A percentile compares a stretch with the other conserved stretches of the same genome.
Conservation (phyloP, 2,113 vertebrate genomes). For the Urocitellus parryii region DNA sequence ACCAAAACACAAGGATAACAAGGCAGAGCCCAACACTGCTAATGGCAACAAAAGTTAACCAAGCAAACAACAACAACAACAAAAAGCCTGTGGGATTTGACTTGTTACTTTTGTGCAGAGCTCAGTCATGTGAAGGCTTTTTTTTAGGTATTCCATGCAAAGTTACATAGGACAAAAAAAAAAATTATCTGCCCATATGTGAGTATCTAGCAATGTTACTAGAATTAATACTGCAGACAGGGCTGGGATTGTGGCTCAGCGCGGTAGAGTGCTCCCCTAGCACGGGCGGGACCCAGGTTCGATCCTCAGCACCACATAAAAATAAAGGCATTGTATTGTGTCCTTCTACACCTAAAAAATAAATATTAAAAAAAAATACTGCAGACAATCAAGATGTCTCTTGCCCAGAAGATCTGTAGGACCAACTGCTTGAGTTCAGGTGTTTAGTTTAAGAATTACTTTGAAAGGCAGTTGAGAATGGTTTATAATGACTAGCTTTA, state of each 20-base stretch:
- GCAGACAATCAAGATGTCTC: not conserved
- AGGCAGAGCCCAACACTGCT: not conserved
- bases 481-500: not conserved
- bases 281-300: no score
- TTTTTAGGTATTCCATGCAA: not conserved
- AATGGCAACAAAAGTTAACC: conserved; percentile 5
- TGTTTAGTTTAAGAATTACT: not conserved
- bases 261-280: no score
- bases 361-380: no score
- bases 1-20: conserved; percentile 36
- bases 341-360: no score
- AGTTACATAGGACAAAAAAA: not conserved
- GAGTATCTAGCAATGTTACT: not conserved
- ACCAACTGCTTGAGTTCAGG: not conserved
- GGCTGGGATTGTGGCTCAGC: no score
- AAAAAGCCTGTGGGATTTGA: not conserved
- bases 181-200: not conserved
- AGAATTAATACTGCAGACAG: not conserved
- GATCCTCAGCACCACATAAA: no score
- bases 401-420: not conserved
- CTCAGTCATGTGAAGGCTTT: not conserved
- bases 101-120: conserved; percentile 10
- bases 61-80: not conserved
- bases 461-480: not conserved
- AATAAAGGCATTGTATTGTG: no score